Percentiles rank a stretch among this genome's conserved stretches.
phyloP scores from a whole-genome alignment of 1,140 invertebrate genomes.

The Liolophura sinensis region DNA sequence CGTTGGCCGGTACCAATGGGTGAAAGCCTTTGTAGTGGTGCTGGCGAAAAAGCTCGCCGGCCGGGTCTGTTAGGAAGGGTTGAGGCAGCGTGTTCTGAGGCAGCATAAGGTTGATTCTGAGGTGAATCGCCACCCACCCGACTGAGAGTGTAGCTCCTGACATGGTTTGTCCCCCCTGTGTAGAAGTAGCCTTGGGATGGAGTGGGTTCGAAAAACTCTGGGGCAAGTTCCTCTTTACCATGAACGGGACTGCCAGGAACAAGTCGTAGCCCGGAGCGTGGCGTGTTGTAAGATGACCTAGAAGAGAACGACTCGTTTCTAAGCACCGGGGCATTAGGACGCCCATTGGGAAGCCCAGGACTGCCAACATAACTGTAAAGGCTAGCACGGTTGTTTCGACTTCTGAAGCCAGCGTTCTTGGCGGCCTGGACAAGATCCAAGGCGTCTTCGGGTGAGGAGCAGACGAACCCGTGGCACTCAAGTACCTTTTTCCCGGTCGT shows the following conservation, averaged over 20 bases:
- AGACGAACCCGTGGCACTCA: constrained; percentile 99
- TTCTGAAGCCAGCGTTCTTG: constrained; percentile 37
- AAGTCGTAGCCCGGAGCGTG: neutral
- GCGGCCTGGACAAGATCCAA: constrained; percentile 50
- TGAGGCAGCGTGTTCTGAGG: neutral
- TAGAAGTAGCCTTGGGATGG: constrained; percentile 50
- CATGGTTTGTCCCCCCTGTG: constrained; percentile 26
- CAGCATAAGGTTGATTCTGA: constrained; percentile 9
- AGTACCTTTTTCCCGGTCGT: constrained; percentile 97
- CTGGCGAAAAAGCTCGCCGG: neutral
- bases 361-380: no score
- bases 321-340: neutral
- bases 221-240: constrained; percentile 23
- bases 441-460: constrained; percentile 66
- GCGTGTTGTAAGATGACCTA: neutral
- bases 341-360: no score
- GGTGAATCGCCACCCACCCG: constrained; percentile 12
- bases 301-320: neutral
- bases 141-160: constrained; percentile 42
- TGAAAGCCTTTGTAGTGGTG: neutral
- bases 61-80: neutral
- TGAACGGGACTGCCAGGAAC: constrained; percentile 16
- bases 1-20: constrained; percentile 6
- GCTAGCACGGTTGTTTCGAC: neutral
- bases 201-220: constrained; percentile 40